Evolutionary conservation across 2,113 vertebrate genomes (phyloP).

Genomic region (Pygoscelis adeliae): DNA sequence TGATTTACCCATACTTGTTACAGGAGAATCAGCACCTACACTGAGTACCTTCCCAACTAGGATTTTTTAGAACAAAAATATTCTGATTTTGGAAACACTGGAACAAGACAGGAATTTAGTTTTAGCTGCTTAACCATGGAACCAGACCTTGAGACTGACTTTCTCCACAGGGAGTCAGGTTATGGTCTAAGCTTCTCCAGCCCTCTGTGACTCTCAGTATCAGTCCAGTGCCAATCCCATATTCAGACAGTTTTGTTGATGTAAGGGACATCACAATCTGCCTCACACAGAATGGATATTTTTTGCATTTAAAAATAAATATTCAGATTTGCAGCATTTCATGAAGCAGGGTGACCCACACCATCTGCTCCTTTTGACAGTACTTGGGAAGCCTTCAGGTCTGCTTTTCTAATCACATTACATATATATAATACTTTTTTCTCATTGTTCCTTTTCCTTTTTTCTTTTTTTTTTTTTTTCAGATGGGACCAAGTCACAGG

Average conservation of each 20-base stretch:
- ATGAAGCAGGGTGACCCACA: conserved; percentile 42
- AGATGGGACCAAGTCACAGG: not conserved
- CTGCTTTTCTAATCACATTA: not conserved
- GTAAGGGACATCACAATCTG: conserved; percentile 34
- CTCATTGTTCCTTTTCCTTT: not conserved
- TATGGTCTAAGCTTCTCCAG: not conserved
- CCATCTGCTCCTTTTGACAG: conserved; percentile 48
- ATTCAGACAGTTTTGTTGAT: conserved; percentile 46
- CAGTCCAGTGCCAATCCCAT: not conserved
- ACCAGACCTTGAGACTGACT: not conserved
- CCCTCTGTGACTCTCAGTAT: not conserved
- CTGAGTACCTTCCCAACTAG: not conserved
- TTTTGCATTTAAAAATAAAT: conserved; percentile 29
- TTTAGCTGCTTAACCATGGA: not conserved
- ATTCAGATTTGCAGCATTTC: conserved; percentile 29
- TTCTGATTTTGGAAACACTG: not conserved
- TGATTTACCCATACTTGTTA: not conserved
- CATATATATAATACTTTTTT: not conserved
- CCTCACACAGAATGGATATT: not conserved
- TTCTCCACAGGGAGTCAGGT: not conserved
- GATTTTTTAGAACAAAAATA: not conserved
- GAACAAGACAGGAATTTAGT: not conserved
- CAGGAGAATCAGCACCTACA: not conserved
- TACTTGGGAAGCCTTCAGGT: not conserved
- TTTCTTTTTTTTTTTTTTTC: not conserved